Percentiles rank a stretch among this genome's conserved stretches.
Conservation (phyloP, 2,888 invertebrate species). For the Resseliella maxima region DNA sequence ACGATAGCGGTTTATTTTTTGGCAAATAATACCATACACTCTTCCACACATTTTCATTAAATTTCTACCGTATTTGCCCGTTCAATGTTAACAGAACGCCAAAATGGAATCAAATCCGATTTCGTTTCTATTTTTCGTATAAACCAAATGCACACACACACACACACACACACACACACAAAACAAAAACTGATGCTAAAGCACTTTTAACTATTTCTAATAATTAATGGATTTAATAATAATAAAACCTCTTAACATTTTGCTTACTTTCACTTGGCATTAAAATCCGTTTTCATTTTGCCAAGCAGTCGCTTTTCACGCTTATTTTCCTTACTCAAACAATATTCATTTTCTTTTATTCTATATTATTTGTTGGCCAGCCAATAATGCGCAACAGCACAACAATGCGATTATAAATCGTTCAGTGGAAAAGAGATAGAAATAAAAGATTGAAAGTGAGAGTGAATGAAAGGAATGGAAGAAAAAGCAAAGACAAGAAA, state of each 20-base stretch:
- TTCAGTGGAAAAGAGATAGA: too few relatives aligned
- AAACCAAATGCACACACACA: not conserved
- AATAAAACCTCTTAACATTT: slow-evolving; percentile 49
- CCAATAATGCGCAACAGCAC: not conserved
- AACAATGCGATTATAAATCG: slow-evolving; percentile 41
- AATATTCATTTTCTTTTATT: not conserved
- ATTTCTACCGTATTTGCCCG: too few relatives aligned
- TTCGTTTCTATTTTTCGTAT: too few relatives aligned
- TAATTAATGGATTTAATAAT: slow-evolving; percentile 53
- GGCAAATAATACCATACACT: not conserved
- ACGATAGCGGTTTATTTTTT: slow-evolving; percentile 37
- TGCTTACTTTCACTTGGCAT: slow-evolving; percentile 48
- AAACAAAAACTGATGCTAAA: slow-evolving; percentile 5
- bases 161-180: not conserved
- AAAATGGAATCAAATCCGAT: not conserved
- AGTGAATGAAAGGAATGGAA: not conserved
- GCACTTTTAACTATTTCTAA: slow-evolving; percentile 51
- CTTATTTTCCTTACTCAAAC: not conserved
- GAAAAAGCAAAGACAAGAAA: too few relatives aligned
- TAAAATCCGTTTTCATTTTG: slow-evolving; percentile 18
- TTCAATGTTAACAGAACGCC: not conserved
- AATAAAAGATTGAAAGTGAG: too few relatives aligned
- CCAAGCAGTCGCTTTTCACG: not conserved
- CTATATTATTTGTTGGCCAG: not conserved
- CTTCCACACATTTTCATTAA: not conserved